Evolutionary conservation across 1,140 invertebrate genomes (phyloP), one percentile per base, ranked within the genome.

Genomic region (Caenorhabditis latens): DNA sequence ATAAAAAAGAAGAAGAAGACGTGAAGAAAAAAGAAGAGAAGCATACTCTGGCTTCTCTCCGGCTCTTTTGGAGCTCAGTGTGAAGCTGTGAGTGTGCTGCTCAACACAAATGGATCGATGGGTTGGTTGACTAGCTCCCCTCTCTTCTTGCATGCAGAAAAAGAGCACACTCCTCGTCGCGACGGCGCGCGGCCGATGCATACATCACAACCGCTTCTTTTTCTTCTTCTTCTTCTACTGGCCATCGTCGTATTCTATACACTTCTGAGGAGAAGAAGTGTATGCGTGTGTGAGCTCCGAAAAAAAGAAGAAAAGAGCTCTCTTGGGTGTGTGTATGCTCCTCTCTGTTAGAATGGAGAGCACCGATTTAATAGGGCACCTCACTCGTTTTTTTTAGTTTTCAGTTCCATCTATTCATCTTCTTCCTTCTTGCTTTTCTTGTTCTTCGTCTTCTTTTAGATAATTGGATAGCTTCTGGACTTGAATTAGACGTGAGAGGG

Each of bases 161-260:
- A n/a, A 46, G 42, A 71, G n/a, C 32, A 42, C 32, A 43, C 21
- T 42, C 32, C 24, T 67, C 63, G 63, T n/a, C 32, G 57, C 2
- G 32, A 32, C 32, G 61, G 24, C 21, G 3, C 58, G 58, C 71
- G 71, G 13, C 8, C 43, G 71, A 79, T 50, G 46, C 71, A 71
- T 71, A 48, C 67, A 79, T 79, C 71, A 79, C 71, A 50, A 79
- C 71, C 71, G 71, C 71, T 79, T 79, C 71, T 79, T 50, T n/a
- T 24, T 79, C 46, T 79, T 79, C 46, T 75, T 75, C n/a, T 46
- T 43, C 9, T 40, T 65, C 63, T 42, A 40, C 63, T 65, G 9
- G 58, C n/a, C 32, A n/a, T 40, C 9, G 32, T n/a, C 40, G 65
- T 50, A 46, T 50, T 79, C 43, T 79, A 79, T 79, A 79, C 71